Base-by-base conservation (phyloP, 1,140 invertebrate species). In the Neoseiulus cucumeris region DNA sequence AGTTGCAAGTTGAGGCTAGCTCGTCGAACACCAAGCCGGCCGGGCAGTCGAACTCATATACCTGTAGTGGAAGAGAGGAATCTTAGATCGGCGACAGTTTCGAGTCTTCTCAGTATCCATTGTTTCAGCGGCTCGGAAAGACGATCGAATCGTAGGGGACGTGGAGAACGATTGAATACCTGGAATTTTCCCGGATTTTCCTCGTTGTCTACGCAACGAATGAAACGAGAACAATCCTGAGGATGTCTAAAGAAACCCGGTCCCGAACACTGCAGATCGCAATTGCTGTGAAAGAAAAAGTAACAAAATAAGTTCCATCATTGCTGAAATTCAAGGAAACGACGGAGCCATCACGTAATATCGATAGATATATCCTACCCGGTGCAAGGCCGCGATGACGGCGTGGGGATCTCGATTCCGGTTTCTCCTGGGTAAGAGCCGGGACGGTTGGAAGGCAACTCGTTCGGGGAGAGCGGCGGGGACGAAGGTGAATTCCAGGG, bases 191-290 rank as follows among this genome's bases (percentile, higher is more conserved):
- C 51, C 14, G 22, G 51, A 25, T 81, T 75, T 1, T 80, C 82
- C 69, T 82, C 71, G 71, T 74, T 76, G 67, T 79, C 77, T n/a
- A 87, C 85, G 71, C 85, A 86, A 28, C 71, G 65, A 39, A 70
- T 69, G 64, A 72, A 72, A 64, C 67, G 66, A 29, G 55, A 79
- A 72, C 85, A 87, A 42, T 82, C 75, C 18, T 76, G 74, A 28
- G 79, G 79, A 75, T 85, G 74, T 6, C 81, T 79, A 71, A 80
- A 84, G 70, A 81, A 86, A 29, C 85, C 85, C 69, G 80, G 79
- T 64, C 77, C 66, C 7, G 68, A 71, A 69, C 82, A 84, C 30
- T 81, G 77, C 70, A 87, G 51, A 59, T 59, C 22, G 22, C 51
- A 59, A 20, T 59, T 20, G 25, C 51, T 59, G 51, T 20, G 22